Evolutionary conservation across 2,113 vertebrate genomes (phyloP).

Genomic region (Melanerpes formicivorus): DNA sequence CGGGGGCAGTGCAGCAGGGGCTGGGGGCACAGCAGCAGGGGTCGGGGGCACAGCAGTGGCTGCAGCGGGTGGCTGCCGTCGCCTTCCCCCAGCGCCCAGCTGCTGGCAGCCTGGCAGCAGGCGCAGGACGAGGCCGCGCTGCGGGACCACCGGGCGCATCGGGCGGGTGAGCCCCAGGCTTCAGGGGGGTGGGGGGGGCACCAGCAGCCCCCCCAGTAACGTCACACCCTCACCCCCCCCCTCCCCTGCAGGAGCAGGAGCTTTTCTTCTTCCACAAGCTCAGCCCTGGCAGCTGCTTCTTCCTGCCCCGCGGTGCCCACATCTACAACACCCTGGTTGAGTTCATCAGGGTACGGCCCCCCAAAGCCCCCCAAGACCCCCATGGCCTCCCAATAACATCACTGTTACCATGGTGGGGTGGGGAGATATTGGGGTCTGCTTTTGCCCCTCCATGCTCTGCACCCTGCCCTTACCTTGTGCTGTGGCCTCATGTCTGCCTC

Average conservation of each 20-base stretch:
- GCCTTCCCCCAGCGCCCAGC: conserved; percentile 82
- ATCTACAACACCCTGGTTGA: conserved; percentile 88
- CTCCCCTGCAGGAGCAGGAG: conserved; percentile 75
- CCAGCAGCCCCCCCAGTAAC: too few species aligned
- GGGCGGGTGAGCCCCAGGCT: conserved; percentile 49
- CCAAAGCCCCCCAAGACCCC: too few species aligned
- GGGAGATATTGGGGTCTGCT: not conserved
- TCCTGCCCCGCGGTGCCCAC: conserved; percentile 90
- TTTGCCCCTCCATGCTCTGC: not conserved
- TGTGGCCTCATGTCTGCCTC: too few species aligned
- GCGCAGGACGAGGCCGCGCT: conserved; percentile 78
- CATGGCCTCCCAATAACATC: not conserved
- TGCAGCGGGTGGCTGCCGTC: conserved; percentile 82
- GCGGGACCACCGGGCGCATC: conserved; percentile 89
- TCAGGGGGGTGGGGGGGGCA: too few species aligned
- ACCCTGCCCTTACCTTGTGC: too few species aligned
- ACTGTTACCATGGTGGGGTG: not conserved
- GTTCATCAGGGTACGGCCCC: conserved; percentile 85
- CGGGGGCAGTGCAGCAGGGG: conserved; percentile 37
- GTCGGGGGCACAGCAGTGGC: not conserved
- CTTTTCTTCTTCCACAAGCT: conserved; percentile 93
- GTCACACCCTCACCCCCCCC: too few species aligned
- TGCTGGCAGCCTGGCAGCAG: conserved; percentile 79
- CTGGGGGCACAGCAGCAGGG: conserved; percentile 61
- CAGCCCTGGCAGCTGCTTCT: conserved; percentile 95